Evolutionary conservation across 2,888 invertebrate species (phyloP).

Genomic region (Epiblema foenella): DNA sequence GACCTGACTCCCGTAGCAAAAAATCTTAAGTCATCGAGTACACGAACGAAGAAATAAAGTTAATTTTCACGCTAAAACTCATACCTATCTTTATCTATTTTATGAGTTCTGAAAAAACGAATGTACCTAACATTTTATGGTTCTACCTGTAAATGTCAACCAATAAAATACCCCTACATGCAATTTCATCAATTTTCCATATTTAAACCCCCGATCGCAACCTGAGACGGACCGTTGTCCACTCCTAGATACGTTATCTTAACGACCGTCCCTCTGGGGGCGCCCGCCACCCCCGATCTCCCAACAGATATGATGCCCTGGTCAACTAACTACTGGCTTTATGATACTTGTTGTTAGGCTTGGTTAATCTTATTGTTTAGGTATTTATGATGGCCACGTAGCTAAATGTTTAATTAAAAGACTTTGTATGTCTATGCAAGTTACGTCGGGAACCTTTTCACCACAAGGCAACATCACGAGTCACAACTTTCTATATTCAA

Average conservation of each 20-base stretch:
- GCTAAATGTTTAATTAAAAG: slow-evolving; percentile 21
- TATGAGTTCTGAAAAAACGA: neutral
- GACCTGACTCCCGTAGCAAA: neutral
- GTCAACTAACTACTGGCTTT: slow-evolving; percentile 67
- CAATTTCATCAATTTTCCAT: slow-evolving; percentile 49
- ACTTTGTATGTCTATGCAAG: neutral
- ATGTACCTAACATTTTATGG: too few relatives aligned
- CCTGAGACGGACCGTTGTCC: slow-evolving; percentile 70
- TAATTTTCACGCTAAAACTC: too few relatives aligned
- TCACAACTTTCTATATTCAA: slow-evolving; percentile 6
- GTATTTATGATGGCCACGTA: slow-evolving; percentile 41
- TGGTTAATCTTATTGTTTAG: slow-evolving; percentile 38
- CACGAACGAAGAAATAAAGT: neutral
- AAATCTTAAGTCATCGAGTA: neutral
- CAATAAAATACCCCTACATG: slow-evolving; percentile 31
- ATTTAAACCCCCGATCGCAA: slow-evolving; percentile 59
- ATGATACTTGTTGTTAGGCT: slow-evolving; percentile 66
- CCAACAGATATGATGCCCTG: slow-evolving; percentile 73
- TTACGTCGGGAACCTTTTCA: too few relatives aligned
- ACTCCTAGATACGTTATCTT: slow-evolving; percentile 79
- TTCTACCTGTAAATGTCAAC: slow-evolving; percentile 22
- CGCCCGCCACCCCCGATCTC: slow-evolving; percentile 55
- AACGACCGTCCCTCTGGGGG: slow-evolving; percentile 64
- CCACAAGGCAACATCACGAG: too few relatives aligned
- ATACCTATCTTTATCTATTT: too few relatives aligned